Conservation (phyloP, 2,888 invertebrate genomes). For the Nemapogon koenigi region DNA sequence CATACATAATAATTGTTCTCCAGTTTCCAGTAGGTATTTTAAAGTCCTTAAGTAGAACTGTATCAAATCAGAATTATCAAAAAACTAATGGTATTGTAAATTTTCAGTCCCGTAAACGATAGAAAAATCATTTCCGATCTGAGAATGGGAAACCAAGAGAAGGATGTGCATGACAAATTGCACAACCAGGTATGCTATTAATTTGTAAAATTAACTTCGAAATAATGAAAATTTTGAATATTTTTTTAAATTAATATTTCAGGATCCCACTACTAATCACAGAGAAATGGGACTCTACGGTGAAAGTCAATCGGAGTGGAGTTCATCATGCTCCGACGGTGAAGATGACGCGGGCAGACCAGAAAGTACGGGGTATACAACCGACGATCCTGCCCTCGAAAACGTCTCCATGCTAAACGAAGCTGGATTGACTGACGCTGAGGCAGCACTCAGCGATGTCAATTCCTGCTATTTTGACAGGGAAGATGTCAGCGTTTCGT, state of each 20-base stretch:
- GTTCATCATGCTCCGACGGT: constrained; percentile 66
- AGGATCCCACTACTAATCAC: constrained; percentile 46
- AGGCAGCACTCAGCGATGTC: constrained; percentile 86
- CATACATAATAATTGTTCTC: no score
- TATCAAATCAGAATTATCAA: no score
- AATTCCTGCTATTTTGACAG: constrained; percentile 81
- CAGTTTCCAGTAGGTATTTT: no score
- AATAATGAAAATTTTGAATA: no score
- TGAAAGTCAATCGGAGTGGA: constrained; percentile 86
- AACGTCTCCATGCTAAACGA: constrained; percentile 87
- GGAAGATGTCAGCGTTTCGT: constrained; percentile 80
- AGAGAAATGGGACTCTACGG: constrained; percentile 56
- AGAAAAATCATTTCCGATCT: constrained; percentile 32
- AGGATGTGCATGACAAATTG: constrained; percentile 38
- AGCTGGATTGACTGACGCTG: constrained; percentile 85
- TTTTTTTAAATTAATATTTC: constrained; percentile 6
- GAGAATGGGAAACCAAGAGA: constrained; percentile 39
- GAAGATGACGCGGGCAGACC: constrained; percentile 59
- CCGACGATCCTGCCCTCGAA: constrained; percentile 85
- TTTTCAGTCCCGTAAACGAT: constrained; percentile 31
- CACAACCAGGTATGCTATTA: no score
- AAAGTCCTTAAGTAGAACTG: no score
- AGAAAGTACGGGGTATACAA: constrained; percentile 84
- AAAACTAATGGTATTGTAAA: neutral
- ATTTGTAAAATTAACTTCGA: no score